Evolutionary conservation across 1,140 invertebrate genomes (phyloP).

Genomic region (Dendroctonus ponderosae): DNA sequence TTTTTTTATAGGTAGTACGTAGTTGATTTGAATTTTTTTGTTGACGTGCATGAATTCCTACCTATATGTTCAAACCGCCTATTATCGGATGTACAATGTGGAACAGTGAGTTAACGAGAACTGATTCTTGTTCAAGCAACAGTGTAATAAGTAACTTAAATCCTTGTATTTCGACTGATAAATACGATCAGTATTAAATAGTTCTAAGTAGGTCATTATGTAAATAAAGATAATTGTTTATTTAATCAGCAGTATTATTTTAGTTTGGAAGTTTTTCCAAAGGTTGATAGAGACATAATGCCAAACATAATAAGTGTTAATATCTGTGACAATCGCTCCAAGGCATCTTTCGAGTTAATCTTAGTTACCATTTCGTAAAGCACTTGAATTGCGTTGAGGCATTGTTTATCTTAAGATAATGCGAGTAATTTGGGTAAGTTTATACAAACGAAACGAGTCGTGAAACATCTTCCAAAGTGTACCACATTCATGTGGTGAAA

Average conservation of each 20-base stretch:
- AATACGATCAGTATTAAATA: slow-evolving; percentile 33
- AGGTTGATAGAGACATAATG: no score
- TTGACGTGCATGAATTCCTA: neutral
- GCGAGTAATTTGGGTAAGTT: no score
- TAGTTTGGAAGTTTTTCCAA: neutral
- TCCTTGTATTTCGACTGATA: slow-evolving; percentile 28
- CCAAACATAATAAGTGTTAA: no score
- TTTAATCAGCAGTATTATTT: neutral
- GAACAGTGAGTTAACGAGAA: neutral
- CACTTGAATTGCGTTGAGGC: no score
- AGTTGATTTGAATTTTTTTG: neutral
- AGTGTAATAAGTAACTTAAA: neutral
- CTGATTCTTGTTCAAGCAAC: neutral
- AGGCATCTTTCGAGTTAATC: no score
- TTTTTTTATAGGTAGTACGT: neutral
- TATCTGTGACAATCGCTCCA: no score
- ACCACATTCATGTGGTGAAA: no score
- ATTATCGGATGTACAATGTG: neutral
- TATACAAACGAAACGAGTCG: no score
- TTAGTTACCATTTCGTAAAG: no score
- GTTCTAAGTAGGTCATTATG: slow-evolving; percentile 18
- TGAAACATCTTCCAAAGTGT: no score
- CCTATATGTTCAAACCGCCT: neutral
- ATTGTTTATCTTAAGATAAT: no score
- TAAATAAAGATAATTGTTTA: slow-evolving; percentile 31